Percentiles rank a stretch among this genome's conserved stretches.
phyloP scores from a whole-genome alignment of 2,888 invertebrate genomes.

The Callimorpha dominula region DNA sequence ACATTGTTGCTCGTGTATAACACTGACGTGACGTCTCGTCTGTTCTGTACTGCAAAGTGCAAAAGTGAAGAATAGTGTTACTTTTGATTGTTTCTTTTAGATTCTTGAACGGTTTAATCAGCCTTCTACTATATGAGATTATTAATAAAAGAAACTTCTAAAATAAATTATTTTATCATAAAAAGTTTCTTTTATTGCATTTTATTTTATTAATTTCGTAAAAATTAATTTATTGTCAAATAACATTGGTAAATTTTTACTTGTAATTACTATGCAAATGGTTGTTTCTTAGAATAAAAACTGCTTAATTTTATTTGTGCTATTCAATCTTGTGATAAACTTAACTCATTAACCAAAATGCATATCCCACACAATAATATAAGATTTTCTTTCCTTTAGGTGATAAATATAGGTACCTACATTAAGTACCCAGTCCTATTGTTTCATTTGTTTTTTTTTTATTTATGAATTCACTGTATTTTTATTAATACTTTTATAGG shows the following conservation, averaged over 20 bases:
- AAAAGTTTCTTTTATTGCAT: not conserved
- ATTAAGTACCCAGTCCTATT: not conserved
- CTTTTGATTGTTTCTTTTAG: not conserved
- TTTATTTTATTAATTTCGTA: no score
- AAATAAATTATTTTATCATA: no score
- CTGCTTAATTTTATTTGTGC: no score
- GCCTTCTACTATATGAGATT: not conserved
- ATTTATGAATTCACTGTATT: no score
- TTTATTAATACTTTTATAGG: no score
- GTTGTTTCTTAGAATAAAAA: no score
- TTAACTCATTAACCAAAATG: no score
- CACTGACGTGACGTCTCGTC: not conserved
- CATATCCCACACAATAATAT: no score
- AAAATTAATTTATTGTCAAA: not conserved
- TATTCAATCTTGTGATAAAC: no score
- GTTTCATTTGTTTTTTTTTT: not conserved
- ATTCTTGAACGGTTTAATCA: not conserved
- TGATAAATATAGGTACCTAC: no score
- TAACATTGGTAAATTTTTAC: not conserved
- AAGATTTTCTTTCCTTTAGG: no score
- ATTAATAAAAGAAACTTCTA: no score
- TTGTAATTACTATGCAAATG: not conserved
- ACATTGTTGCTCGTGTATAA: conserved; percentile 15
- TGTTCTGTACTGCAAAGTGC: not conserved
- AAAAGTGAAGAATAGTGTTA: conserved; percentile 3